Evolutionary conservation across 2,888 invertebrate species (phyloP).

Genomic region (Disparrhopalites patrizii): DNA sequence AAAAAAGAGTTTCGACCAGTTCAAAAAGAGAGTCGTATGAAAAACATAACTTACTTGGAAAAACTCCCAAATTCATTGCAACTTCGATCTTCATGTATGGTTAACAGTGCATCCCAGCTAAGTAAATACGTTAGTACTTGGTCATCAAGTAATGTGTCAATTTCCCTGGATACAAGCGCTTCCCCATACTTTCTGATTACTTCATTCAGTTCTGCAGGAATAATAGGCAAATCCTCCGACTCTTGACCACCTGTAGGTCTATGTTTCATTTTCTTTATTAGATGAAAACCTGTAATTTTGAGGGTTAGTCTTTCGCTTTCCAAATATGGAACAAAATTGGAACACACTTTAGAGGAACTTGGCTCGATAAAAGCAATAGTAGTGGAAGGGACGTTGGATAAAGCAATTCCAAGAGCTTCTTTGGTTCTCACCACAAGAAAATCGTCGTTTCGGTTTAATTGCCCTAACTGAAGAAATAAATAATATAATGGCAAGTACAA

Average conservation of each 20-base stretch:
- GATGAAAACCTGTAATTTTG: conserved; percentile 33
- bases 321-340: conserved; percentile 31
- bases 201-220: conserved; percentile 22
- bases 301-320: conserved; percentile 2
- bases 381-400: conserved; percentile 36
- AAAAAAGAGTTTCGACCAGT: not conserved
- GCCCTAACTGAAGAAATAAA: conserved; percentile 33
- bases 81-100: conserved; percentile 33
- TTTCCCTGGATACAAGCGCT: conserved; percentile 11
- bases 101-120: conserved; percentile 46
- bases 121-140: conserved; percentile 45
- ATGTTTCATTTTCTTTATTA: conserved; percentile 37
- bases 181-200: conserved; percentile 18
- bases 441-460: conserved; percentile 17
- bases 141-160: conserved; percentile 1
- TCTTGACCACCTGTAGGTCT: conserved; percentile 22
- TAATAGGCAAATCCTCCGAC: conserved; percentile 20
- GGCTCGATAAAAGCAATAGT: conserved; percentile 43
- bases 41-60: conserved; percentile 35
- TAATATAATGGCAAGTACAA: conserved; percentile 42
- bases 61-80: conserved; percentile 45
- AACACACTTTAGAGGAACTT: conserved; percentile 28
- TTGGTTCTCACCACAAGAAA: conserved; percentile 29
- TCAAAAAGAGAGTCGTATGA: conserved; percentile 1
- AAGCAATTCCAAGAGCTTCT: conserved; percentile 30